Evolutionary conservation across 2,113 vertebrate genomes (phyloP).

Genomic region (Macaca mulatta): DNA sequence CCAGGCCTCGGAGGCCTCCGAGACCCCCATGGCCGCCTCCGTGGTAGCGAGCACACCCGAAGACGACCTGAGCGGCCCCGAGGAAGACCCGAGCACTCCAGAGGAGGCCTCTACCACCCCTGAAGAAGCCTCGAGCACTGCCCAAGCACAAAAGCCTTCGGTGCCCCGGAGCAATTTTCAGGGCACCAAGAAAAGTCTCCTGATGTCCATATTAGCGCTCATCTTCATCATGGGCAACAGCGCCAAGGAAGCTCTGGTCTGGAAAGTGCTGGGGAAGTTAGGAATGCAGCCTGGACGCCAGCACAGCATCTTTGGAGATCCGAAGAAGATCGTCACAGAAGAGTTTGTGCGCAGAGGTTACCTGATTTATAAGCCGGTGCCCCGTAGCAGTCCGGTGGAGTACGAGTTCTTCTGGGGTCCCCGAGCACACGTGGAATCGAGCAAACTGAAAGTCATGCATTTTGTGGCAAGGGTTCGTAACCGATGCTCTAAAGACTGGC

Average conservation of each 20-base stretch:
- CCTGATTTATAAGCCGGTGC: conserved; percentile 72
- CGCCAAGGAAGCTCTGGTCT: conserved; percentile 73
- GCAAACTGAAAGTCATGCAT: conserved; percentile 79
- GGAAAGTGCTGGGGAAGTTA: conserved; percentile 78
- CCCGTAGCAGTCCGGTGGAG: conserved; percentile 69
- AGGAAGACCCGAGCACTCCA: conserved; percentile 47
- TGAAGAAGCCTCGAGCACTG: conserved; percentile 47
- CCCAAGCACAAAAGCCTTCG: conserved; percentile 48
- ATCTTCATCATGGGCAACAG: conserved; percentile 78
- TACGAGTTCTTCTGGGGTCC: conserved; percentile 77
- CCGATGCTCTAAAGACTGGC: conserved; percentile 74
- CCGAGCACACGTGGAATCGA: conserved; percentile 74
- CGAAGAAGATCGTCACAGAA: conserved; percentile 74
- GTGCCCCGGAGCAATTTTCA: conserved; percentile 71
- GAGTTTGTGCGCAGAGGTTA: conserved; percentile 76
- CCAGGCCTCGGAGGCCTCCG: conserved; percentile 64
- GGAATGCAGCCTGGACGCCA: conserved; percentile 75
- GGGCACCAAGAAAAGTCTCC: conserved; percentile 76
- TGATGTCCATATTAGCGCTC: conserved; percentile 75
- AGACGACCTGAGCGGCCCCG: conserved; percentile 46
- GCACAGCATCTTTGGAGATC: conserved; percentile 76
- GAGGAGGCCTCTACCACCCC: conserved; percentile 50
- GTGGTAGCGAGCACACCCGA: conserved; percentile 30
- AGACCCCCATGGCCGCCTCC: conserved; percentile 42
- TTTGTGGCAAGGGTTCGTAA: conserved; percentile 75